Conservation (phyloP, 2,888 invertebrate genomes). For the Andrena praecox region DNA sequence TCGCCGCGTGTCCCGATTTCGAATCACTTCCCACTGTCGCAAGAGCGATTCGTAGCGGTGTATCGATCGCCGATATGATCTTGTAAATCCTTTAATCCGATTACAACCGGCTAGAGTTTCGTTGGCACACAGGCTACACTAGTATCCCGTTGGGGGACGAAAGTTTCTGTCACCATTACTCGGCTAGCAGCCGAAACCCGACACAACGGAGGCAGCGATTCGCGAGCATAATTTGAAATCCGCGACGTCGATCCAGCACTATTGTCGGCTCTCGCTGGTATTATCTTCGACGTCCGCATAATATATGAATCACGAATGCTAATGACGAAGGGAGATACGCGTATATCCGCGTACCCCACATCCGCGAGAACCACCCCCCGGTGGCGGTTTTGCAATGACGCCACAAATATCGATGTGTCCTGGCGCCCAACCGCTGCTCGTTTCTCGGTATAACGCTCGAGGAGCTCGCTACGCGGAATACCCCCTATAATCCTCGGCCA, state of each 20-base stretch:
- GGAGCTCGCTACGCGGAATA: slow-evolving; percentile 16
- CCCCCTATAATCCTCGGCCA: slow-evolving; percentile 42
- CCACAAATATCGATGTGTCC: slow-evolving; percentile 30
- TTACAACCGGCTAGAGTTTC: slow-evolving; percentile 37
- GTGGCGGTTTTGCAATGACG: slow-evolving; percentile 46
- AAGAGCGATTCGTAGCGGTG: not conserved
- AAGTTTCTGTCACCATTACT: slow-evolving; percentile 45
- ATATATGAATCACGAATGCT: slow-evolving; percentile 66
- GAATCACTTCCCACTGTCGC: not conserved
- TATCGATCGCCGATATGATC: slow-evolving; percentile 27
- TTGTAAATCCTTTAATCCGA: slow-evolving; percentile 38
- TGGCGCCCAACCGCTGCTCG: not conserved
- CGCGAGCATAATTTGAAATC: slow-evolving; percentile 30
- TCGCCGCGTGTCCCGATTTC: not conserved
- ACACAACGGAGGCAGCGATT: slow-evolving; percentile 21
- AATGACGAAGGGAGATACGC: slow-evolving; percentile 41
- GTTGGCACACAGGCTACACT: not conserved
- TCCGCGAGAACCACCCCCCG: slow-evolving; percentile 37
- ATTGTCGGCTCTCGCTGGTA: slow-evolving; percentile 44
- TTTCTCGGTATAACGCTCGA: slow-evolving; percentile 7
- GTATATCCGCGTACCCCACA: slow-evolving; percentile 35
- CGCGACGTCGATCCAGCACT: slow-evolving; percentile 39
- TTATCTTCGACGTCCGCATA: slow-evolving; percentile 59
- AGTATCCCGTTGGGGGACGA: not conserved
- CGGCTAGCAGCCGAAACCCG: not conserved